Evolutionary conservation across 2,113 vertebrate genomes (phyloP), one percentile per base, ranked within the genome.

Genomic region (Phalacrocorax carbo): DNA sequence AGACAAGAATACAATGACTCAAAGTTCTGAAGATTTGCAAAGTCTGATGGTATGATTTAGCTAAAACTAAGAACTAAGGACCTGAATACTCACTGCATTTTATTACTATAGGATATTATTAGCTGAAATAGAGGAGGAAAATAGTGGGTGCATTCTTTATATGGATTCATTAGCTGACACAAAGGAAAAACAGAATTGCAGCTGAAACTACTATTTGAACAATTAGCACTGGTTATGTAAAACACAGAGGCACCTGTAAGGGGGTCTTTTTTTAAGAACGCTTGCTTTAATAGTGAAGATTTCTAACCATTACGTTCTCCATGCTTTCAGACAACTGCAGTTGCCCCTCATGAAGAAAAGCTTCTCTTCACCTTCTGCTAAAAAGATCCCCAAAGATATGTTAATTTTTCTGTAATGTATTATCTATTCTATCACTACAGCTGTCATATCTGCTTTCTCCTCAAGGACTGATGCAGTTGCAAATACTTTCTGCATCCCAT

Each of bases 361-460:
- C 77, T 75, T 70, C 60, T 38, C 71, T 78, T 86, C 23, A 84
- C 34, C 92, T 90, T 65, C 69, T 40, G 32, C 64, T 86, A 78
- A 83, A 90, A 64, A 79, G 55, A 78, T 95, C 66, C 78, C 80
- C 29, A 48, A 83, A 82, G 79, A 93, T 84, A 90, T 52, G 88
- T 34, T 95, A 90, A 55, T 94, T 94, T 93, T 84, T 86, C 86
- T 84, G 88, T 91, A 75, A 88, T 79, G 36, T 49, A 60, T 92
- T 88, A 92, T 94, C 92, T 90, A 14, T 36, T 62, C 77, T 68
- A 86, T 84, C 94, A 88, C 21, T 40, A 40, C 36, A 88, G 60
- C 73, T 90, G 60, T 68, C 90, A 55, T 81, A 60, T 27, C 79
- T 73, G 69, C 51, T 89, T 92, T 82, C 60, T 91, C 70, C 51